Percentiles rank a stretch among this genome's conserved stretches.
phyloP scores from a whole-genome alignment of 2,113 vertebrate species.

The Halcyon senegalensis region DNA sequence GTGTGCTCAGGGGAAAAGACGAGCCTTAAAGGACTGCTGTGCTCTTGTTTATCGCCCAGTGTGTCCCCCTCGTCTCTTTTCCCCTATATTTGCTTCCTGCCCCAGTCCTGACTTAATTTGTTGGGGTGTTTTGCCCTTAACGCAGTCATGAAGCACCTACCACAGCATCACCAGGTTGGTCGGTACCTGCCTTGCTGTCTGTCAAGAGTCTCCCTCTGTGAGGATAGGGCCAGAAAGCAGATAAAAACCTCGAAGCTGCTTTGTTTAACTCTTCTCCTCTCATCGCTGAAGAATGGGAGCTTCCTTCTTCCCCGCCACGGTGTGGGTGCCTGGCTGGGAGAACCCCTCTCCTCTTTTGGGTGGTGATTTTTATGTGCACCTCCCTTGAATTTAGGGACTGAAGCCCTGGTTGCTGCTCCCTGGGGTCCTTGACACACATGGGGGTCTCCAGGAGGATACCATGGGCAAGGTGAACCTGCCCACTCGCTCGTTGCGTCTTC shows the following conservation, averaged over 20 bases:
- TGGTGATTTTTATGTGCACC: background rate
- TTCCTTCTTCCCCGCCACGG: background rate
- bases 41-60: background rate
- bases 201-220: background rate
- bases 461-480: background rate
- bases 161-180: background rate
- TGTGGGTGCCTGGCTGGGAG: background rate
- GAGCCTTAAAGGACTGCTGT: fast-evolving
- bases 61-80: background rate
- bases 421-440: background rate
- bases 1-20: fast-evolving
- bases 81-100: background rate
- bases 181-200: background rate
- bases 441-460: fast-evolving
- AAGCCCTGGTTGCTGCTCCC: background rate
- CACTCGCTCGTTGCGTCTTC: background rate
- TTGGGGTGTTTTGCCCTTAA: background rate
- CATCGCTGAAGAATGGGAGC: background rate
- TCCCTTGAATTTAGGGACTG: background rate
- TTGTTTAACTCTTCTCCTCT: background rate
- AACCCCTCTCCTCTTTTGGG: background rate
- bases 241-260: background rate
- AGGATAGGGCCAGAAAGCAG: background rate
- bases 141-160: background rate
- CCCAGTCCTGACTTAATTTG: background rate